These are phyloP conservation scores for Lepidochrysops patricia DNA, from an alignment of 2,888 invertebrate species.

Conservation along the genomic window DNA sequence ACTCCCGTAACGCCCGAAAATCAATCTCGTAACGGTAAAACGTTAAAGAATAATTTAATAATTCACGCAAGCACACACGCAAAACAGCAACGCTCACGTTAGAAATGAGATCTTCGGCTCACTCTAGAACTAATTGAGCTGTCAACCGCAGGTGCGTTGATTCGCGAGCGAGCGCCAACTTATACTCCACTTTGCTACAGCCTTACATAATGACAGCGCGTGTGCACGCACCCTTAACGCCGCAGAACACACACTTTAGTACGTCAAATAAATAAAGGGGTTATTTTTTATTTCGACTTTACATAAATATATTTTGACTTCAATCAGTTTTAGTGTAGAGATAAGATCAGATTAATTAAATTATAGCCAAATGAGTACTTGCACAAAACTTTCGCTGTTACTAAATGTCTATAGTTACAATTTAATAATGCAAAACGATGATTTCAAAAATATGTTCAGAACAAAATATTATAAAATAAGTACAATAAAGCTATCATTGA, in stretches of 20 bases:
- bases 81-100: slow-evolving; percentile 20
- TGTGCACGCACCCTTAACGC: slow-evolving; percentile 15
- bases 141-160: slow-evolving; percentile 61
- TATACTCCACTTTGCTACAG: slow-evolving; percentile 40
- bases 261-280: not conserved
- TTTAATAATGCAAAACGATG: too few relatives aligned
- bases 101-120: slow-evolving; percentile 33
- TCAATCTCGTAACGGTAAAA: not conserved
- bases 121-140: slow-evolving; percentile 54
- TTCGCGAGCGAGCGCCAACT: slow-evolving; percentile 36
- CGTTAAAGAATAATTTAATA: slow-evolving; percentile 4
- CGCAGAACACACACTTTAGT: slow-evolving; percentile 17
- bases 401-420: too few relatives aligned
- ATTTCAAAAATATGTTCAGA: too few relatives aligned
- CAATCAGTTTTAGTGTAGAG: too few relatives aligned
- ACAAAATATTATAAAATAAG: too few relatives aligned
- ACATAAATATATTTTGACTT: too few relatives aligned
- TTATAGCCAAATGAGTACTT: too few relatives aligned
- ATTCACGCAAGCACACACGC: slow-evolving; percentile 3
- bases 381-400: too few relatives aligned
- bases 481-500: too few relatives aligned
- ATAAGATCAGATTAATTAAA: too few relatives aligned
- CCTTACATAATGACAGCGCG: slow-evolving; percentile 35
- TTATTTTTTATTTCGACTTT: not conserved
- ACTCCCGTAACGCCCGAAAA: not conserved